Evolutionary conservation across 2,888 invertebrate genomes (phyloP).

Genomic region (Eretmocerus hayati): DNA sequence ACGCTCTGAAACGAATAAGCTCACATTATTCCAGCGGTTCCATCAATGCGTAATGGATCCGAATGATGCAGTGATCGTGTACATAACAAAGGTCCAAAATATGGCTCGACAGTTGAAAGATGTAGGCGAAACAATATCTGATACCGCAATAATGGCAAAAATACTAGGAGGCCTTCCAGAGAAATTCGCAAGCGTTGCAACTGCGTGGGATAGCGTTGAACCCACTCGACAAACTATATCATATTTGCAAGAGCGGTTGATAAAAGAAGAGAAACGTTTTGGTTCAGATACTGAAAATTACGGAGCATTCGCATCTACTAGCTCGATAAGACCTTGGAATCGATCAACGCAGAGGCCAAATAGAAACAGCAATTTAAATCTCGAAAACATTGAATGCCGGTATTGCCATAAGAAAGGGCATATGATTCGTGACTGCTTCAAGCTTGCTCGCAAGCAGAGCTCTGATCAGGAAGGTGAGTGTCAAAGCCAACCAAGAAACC

Average conservation of each 20-base stretch:
- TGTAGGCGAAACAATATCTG: slow-evolving; percentile 21
- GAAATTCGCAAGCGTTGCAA: slow-evolving; percentile 18
- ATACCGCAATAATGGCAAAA: slow-evolving; percentile 25
- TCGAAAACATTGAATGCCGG: slow-evolving; percentile 4
- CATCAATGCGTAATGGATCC: slow-evolving; percentile 22
- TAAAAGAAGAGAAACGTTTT: slow-evolving; percentile 22
- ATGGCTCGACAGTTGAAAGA: slow-evolving; percentile 24
- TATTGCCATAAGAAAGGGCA: slow-evolving; percentile 14
- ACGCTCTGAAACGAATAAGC: slow-evolving; percentile 26
- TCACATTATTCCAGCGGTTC: slow-evolving; percentile 23
- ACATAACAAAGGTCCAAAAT: slow-evolving; percentile 24
- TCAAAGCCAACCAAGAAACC: no score
- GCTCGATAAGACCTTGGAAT: slow-evolving; percentile 5
- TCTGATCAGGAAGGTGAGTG: no score
- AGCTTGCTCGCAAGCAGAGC: slow-evolving; percentile 5
- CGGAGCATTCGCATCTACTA: slow-evolving; percentile 5
- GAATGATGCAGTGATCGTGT: slow-evolving; percentile 24
- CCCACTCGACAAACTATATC: slow-evolving; percentile 18
- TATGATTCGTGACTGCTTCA: slow-evolving; percentile 9
- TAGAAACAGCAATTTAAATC: no score
- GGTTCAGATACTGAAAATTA: slow-evolving; percentile 3
- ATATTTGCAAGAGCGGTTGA: slow-evolving; percentile 20
- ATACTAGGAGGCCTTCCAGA: slow-evolving; percentile 21
- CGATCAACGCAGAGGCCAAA: background rate
- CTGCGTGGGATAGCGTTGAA: slow-evolving; percentile 21